Evolutionary conservation across 2,797 vertebrate genomes (phyloP).

Genomic region (Microhierax caerulescens): DNA sequence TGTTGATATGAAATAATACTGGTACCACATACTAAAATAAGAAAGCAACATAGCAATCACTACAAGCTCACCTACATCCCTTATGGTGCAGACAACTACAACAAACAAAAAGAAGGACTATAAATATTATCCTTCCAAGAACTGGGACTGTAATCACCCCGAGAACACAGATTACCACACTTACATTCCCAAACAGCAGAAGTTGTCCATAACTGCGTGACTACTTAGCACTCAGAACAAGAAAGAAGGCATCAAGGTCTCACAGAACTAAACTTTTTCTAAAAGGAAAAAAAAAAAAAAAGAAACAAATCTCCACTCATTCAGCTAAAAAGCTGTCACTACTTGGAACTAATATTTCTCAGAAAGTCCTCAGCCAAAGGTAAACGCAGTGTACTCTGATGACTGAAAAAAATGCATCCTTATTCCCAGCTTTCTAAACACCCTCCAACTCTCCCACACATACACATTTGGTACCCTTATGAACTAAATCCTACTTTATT

Average conservation of each 20-base stretch:
- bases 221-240: not conserved
- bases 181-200: not conserved
- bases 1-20: not conserved
- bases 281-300: not conserved
- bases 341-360: not conserved
- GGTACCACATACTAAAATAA: not conserved
- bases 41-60: not conserved
- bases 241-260: not conserved
- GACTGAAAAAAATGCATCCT: accelerated
- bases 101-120: not conserved
- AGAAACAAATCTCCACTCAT: not conserved
- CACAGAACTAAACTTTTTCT: not conserved
- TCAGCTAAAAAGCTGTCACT: not conserved
- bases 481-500: not conserved
- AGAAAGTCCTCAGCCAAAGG: not conserved
- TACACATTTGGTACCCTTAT: not conserved
- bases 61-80: not conserved
- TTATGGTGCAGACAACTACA: not conserved
- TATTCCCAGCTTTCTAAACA: not conserved
- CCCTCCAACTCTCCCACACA: not conserved
- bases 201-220: not conserved
- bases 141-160: not conserved
- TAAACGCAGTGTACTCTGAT: not conserved
- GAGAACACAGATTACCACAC: not conserved
- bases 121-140: not conserved